Evolutionary conservation across 1,140 invertebrate genomes (phyloP).

Genomic region (Calosoma granatense): DNA sequence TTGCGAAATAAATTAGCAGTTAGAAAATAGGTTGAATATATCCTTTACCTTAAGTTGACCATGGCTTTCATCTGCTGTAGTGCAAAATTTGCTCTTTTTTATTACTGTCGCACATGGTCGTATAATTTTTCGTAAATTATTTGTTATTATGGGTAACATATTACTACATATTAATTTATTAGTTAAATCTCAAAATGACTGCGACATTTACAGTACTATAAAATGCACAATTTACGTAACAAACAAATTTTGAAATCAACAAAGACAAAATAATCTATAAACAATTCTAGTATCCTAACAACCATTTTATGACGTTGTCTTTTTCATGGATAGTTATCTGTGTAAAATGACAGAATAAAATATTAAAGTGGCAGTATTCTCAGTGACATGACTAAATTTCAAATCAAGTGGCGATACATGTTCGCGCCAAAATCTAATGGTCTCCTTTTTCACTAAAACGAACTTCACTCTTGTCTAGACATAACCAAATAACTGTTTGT

Average conservation of each 20-base stretch:
- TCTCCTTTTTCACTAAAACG: too few species aligned
- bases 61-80: not conserved
- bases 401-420: too few species aligned
- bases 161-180: not conserved
- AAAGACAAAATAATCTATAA: too few species aligned
- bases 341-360: too few species aligned
- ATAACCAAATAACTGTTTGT: too few species aligned
- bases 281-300: too few species aligned
- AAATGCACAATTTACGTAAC: not conserved
- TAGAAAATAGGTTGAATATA: not conserved
- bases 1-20: not conserved
- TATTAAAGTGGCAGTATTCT: too few species aligned
- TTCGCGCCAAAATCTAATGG: too few species aligned
- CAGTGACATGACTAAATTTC: too few species aligned
- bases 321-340: too few species aligned
- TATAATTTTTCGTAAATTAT: constrained; percentile 6
- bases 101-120: not conserved
- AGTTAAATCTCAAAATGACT: not conserved
- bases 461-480: too few species aligned
- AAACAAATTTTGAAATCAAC: not conserved
- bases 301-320: too few species aligned
- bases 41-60: not conserved
- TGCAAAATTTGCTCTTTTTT: not conserved
- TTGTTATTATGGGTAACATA: not conserved
- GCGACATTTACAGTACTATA: not conserved